Evolutionary conservation across 2,113 vertebrate species (phyloP).

Genomic region (Capra hircus): DNA sequence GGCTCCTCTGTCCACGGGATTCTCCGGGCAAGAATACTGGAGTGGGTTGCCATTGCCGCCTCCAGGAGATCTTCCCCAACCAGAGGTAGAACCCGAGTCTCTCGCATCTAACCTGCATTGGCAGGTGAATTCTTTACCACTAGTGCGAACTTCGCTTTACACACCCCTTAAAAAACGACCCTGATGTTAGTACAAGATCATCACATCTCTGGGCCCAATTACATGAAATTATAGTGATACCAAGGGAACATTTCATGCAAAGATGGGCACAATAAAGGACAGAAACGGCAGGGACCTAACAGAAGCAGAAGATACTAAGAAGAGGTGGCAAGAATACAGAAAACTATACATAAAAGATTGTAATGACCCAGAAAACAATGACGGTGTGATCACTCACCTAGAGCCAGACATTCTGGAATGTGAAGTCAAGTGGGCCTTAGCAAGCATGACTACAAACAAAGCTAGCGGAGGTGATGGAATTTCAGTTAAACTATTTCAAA

Average conservation of each 20-base stretch:
- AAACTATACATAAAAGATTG: not conserved
- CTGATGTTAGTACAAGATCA: not conserved
- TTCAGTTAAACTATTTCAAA: not conserved
- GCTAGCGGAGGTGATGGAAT: not conserved
- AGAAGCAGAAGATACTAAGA: not conserved
- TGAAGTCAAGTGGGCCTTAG: not conserved
- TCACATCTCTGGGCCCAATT: not conserved
- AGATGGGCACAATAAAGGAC: not conserved
- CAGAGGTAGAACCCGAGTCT: not conserved
- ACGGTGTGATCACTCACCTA: not conserved
- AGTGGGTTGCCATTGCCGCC: not conserved
- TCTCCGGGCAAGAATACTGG: not conserved
- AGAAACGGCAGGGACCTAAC: rapidly evolving
- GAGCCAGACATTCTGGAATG: not conserved
- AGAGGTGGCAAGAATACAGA: not conserved
- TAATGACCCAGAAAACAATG: not conserved
- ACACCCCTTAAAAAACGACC: not conserved
- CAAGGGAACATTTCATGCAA: not conserved
- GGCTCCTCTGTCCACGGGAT: not conserved
- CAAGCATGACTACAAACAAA: not conserved
- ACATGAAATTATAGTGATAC: not conserved
- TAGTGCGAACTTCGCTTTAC: not conserved
- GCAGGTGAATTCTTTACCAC: not conserved
- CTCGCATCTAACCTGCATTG: not conserved
- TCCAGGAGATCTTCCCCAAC: not conserved